Evolutionary conservation across 2,888 invertebrate species (phyloP), one percentile per base, ranked within the genome.

Genomic region (Drosophila tanythrix): DNA sequence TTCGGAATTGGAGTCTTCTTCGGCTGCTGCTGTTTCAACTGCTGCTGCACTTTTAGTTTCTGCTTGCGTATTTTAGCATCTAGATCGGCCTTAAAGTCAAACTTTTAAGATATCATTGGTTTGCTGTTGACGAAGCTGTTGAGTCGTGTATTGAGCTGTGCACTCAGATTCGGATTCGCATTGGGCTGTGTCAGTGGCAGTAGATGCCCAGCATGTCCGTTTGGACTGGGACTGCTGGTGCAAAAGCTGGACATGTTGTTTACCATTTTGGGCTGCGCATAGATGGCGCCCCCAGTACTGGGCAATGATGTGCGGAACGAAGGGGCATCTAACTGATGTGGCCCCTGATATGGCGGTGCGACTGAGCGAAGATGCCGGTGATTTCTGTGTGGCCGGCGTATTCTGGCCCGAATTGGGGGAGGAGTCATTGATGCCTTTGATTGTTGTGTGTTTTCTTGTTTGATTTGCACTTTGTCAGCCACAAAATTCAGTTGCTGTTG

Each of bases 291-390:
- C n/a, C n/a, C n/a, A n/a, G n/a, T n/a, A n/a, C n/a, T n/a, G n/a
- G n/a, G n/a, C n/a, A n/a, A n/a, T n/a, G n/a, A n/a, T n/a, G n/a
- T n/a, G n/a, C n/a, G n/a, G n/a, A n/a, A n/a, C n/a, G n/a, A n/a
- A n/a, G n/a, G n/a, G n/a, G n/a, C n/a, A n/a, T n/a, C n/a, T n/a
- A n/a, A n/a, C n/a, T n/a, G n/a, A n/a, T n/a, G n/a, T n/a, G n/a
- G n/a, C n/a, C n/a, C n/a, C n/a, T n/a, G n/a, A n/a, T n/a, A n/a
- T 35, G 97, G 96, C 70, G 97, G 97, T 25, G 36, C 96, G 94
- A 77, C 90, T 91, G 3, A 94, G 93, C 75, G 94, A 93, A 66
- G 93, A 93, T 53, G 94, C 94, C 77, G 94, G 94, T 25, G 94
- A 94, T 75, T 94, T 93, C 73, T 93, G 93, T 51, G 93, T 89